Conservation (phyloP, 2,797 vertebrate genomes). For the Catharus ustulatus region DNA sequence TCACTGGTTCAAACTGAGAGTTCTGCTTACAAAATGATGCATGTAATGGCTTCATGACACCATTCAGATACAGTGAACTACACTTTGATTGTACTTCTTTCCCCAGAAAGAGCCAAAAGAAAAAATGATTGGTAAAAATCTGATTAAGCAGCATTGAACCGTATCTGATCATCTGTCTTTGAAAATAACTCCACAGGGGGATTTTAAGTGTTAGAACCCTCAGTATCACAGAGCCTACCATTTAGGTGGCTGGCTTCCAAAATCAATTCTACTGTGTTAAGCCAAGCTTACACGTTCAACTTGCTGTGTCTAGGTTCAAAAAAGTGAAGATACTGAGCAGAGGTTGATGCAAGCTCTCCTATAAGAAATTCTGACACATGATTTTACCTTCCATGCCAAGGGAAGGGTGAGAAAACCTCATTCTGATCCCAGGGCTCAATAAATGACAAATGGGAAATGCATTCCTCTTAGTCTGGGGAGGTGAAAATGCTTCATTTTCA, state of each 20-base stretch:
- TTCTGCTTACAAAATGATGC: background rate
- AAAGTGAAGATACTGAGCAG: background rate
- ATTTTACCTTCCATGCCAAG: background rate
- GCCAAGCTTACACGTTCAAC: background rate
- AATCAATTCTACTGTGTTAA: constrained; percentile 9
- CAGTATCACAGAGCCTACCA: background rate
- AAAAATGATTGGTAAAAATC: constrained; percentile 19
- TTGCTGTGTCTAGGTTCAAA: background rate
- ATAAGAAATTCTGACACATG: background rate
- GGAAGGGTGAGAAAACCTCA: background rate
- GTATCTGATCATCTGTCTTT: background rate
- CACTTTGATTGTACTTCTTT: background rate
- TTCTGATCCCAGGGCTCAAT: background rate
- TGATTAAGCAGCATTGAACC: background rate
- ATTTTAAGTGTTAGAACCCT: background rate
- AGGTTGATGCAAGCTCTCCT: background rate
- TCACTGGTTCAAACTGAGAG: background rate
- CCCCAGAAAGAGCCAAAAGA: background rate
- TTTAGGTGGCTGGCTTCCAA: constrained; percentile 7
- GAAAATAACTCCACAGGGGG: background rate
- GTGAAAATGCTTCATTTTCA: background rate
- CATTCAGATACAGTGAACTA: background rate
- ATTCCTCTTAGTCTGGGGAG: background rate
- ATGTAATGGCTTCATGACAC: background rate
- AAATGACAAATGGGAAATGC: background rate